A percentile compares a stretch with the other conserved stretches of the same genome.
Conservation (phyloP, 1,140 invertebrate genomes). For the Glossosoma conforme region DNA sequence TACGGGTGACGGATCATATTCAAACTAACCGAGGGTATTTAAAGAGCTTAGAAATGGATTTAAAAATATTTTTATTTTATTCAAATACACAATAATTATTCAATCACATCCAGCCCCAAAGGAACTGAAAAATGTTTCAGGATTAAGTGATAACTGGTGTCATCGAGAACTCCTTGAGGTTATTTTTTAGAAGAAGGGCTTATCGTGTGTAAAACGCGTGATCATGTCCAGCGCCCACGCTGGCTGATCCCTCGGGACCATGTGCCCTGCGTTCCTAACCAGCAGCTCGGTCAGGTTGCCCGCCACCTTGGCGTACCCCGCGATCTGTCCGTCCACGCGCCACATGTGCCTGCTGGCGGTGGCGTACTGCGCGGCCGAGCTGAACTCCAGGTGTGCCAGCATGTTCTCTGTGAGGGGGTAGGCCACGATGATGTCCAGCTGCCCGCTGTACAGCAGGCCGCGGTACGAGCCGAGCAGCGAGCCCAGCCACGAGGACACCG, state of each 20-base stretch:
- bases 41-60: too few relatives aligned
- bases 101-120: background rate
- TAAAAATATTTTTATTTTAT: too few relatives aligned
- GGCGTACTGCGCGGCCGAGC: constrained; percentile 59
- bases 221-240: constrained; percentile 73
- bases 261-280: constrained; percentile 77
- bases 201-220: constrained; percentile 65
- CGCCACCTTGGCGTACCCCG: constrained; percentile 71
- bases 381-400: constrained; percentile 63
- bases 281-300: constrained; percentile 74
- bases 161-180: too few relatives aligned
- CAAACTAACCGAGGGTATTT: too few relatives aligned
- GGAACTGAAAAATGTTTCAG: too few relatives aligned
- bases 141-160: too few relatives aligned
- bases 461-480: constrained; percentile 64
- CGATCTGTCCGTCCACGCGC: constrained; percentile 64
- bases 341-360: constrained; percentile 61
- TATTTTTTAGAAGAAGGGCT: constrained; percentile 38
- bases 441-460: constrained; percentile 75
- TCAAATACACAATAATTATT: too few relatives aligned
- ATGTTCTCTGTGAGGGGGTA: constrained; percentile 74
- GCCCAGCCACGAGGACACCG: constrained; percentile 68
- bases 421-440: constrained; percentile 80
- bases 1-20: too few relatives aligned
- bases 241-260: constrained; percentile 78